phyloP scores from a whole-genome alignment of 2,113 vertebrate species.

The Gasterosteus nipponicus region DNA sequence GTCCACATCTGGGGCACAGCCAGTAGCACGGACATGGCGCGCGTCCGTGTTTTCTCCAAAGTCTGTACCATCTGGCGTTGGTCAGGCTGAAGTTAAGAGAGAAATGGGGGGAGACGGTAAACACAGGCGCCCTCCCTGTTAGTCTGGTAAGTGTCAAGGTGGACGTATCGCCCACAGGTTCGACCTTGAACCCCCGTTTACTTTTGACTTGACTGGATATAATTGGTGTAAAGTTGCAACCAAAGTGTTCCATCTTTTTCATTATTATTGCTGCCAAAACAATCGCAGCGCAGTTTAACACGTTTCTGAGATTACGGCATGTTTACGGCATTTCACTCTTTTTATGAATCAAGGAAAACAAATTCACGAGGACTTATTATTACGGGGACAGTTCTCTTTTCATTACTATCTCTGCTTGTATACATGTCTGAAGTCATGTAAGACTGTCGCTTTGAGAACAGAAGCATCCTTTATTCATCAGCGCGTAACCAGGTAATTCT shows the following conservation, averaged over 20 bases:
- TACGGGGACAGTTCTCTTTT: not conserved
- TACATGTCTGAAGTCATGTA: constrained; percentile 19
- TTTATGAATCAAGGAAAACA: not conserved
- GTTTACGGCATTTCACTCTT: constrained; percentile 1
- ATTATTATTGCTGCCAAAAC: not conserved
- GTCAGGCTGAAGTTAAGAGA: constrained; percentile 60
- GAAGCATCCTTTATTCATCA: constrained; percentile 21
- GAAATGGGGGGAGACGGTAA: constrained; percentile 29
- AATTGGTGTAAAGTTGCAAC: not conserved
- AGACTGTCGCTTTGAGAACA: constrained; percentile 10
- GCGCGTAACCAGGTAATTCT: constrained; percentile 19
- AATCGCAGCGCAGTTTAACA: not conserved
- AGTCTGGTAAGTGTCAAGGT: constrained; percentile 42
- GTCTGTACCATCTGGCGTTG: constrained; percentile 43
- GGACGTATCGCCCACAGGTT: constrained; percentile 35
- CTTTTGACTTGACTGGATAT: constrained; percentile 24
- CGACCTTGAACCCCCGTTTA: constrained; percentile 43
- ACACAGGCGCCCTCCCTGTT: constrained; percentile 36
- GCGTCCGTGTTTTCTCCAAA: constrained; percentile 14
- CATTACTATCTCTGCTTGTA: constrained; percentile 8
- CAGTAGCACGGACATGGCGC: constrained; percentile 14
- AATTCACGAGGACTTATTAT: not conserved
- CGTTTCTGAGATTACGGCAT: not conserved
- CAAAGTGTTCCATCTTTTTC: not conserved
- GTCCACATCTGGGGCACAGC: constrained; percentile 46